Evolutionary conservation across 2,113 vertebrate genomes (phyloP), one percentile per base, ranked within the genome.

Genomic region (Felis catus): DNA sequence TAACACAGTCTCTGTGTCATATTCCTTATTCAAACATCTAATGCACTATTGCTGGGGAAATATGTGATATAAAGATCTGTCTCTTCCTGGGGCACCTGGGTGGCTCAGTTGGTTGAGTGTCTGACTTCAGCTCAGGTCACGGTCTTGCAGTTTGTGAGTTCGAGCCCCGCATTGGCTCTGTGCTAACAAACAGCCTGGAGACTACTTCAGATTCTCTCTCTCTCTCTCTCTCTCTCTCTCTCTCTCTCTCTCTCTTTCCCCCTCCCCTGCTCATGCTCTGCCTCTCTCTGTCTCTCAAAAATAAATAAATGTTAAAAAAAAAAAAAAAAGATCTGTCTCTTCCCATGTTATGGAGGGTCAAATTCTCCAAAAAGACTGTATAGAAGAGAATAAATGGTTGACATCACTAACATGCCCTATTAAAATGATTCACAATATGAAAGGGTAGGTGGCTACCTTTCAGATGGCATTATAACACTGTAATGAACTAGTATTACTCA

Each of bases 361-460:
- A 36, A 79, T 87, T 91, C 45, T 78, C 65, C 9, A 92, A 94
- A 71, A 95, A 89, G 9, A 1, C 4, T 74, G 5, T 63, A 71
- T 74, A 27, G n/a, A 82, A 27, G 79, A 90, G 36, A 94, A 89
- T 70, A 91, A 96, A 80, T 93, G 15, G 61, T 9, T 89, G 71
- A 19, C 36, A 88, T 58, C 63, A 81, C 55, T 53, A 90, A 76
- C 7, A 65, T 74, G 25, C 25, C 14, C 41, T 71, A 36, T 58
- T 90, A 65, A 19, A 94, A 53, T 81, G 53, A 81, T 83, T 93
- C 80, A 91, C 51, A 70, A 0, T 23, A 29, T 48, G 58, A 65
- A 25, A 27, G 8, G 68, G 48, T 33, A 21, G 31, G 13, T 81
- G n/a, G 76, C 36, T 31, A 23, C 36, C 61, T 27, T 92, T 95